Percentiles rank a stretch among this genome's conserved stretches.
Evolutionary conservation across 2,113 vertebrate genomes (phyloP).

Genomic region (Zosterops borbonicus): DNA sequence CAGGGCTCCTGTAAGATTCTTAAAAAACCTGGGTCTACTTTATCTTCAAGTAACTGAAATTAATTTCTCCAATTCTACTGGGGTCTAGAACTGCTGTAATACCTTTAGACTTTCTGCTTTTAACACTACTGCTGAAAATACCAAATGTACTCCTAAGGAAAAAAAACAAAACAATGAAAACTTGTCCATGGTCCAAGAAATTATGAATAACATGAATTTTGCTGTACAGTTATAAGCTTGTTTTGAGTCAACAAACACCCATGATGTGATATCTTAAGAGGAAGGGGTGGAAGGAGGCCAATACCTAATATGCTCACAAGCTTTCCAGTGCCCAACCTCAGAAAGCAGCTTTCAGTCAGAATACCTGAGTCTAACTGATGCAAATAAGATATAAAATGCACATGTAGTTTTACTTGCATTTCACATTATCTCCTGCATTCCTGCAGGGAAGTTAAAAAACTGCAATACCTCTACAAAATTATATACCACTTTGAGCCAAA

Average conservation of each 20-base stretch:
- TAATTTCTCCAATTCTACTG: not conserved
- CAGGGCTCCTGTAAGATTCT: not conserved
- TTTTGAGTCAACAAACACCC: not conserved
- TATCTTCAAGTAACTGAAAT: not conserved
- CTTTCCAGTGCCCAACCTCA: constrained; percentile 8
- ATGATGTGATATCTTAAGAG: not conserved
- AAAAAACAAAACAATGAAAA: not conserved
- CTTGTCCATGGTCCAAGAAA: not conserved
- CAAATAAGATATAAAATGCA: constrained; percentile 24
- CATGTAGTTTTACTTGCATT: not conserved
- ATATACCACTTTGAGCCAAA: constrained; percentile 16
- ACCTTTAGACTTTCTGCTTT: not conserved
- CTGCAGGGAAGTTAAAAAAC: constrained; percentile 54
- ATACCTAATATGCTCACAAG: not conserved
- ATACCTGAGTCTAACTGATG: constrained; percentile 70
- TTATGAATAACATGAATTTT: not conserved
- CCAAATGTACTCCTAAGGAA: not conserved
- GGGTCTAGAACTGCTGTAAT: not conserved
- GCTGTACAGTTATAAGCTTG: not conserved
- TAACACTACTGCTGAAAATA: not conserved
- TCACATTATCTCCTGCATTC: constrained; percentile 62
- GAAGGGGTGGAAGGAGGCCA: not conserved
- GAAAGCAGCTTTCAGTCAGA: constrained; percentile 63
- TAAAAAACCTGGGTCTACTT: not conserved
- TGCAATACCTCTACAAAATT: constrained; percentile 28